phyloP scores from a whole-genome alignment of 2,797 vertebrate species.

The Coluber constrictor region DNA sequence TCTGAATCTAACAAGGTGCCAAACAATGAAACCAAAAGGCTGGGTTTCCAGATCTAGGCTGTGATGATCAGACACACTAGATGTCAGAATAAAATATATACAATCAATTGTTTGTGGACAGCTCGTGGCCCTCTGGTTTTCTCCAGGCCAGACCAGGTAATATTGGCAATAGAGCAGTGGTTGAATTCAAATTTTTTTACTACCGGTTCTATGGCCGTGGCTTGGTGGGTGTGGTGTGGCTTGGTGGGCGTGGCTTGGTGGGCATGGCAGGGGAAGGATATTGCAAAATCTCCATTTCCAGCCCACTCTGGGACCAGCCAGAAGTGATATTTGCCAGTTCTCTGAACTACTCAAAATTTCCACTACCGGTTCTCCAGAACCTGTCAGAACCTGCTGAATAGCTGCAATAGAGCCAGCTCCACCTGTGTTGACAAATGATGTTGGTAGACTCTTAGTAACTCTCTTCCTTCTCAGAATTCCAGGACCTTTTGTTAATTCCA shows the following conservation, averaged over 20 bases:
- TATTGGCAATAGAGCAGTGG: neutral
- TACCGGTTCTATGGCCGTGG: no score
- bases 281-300: no score
- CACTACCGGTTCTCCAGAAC: no score
- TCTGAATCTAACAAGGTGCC: neutral
- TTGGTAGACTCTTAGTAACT: conserved; percentile 38
- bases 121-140: neutral
- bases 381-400: no score
- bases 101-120: neutral
- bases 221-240: no score
- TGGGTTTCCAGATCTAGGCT: neutral
- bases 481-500: conserved; percentile 41
- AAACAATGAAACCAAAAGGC: neutral
- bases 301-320: no score
- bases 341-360: no score
- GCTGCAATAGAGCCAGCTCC: neutral
- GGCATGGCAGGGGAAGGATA: no score
- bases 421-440: neutral
- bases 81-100: neutral
- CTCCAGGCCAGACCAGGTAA: neutral
- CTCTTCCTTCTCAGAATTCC: conserved; percentile 49
- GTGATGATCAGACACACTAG: neutral
- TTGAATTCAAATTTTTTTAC: no score
- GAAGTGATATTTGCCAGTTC: no score
- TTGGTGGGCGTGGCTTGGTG: no score